phyloP scores from a whole-genome alignment of 2,797 vertebrate genomes.

The Urocyon cinereoargenteus region DNA sequence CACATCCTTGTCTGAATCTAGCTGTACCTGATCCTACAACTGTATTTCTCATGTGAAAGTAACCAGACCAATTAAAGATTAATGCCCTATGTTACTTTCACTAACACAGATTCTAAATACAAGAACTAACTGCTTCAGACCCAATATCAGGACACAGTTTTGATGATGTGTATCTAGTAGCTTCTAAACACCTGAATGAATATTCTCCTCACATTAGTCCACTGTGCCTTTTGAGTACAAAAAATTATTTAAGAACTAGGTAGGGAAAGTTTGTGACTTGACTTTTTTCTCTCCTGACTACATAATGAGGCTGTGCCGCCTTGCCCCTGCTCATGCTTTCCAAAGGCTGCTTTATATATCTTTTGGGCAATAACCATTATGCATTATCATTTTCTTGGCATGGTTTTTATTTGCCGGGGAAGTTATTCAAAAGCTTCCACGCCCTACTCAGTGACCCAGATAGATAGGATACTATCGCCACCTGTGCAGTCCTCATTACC shows the following conservation, averaged over 20 bases:
- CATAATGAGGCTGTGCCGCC: background rate
- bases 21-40: background rate
- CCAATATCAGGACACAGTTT: background rate
- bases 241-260: background rate
- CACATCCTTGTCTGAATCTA: background rate
- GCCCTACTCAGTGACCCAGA: background rate
- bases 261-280: background rate
- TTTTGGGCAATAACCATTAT: background rate
- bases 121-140: background rate
- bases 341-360: background rate
- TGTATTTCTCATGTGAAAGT: background rate
- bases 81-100: background rate
- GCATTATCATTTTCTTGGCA: slow-evolving; percentile 47
- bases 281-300: background rate
- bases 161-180: background rate
- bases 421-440: slow-evolving; percentile 32
- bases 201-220: background rate
- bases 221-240: background rate
- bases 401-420: background rate
- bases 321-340: background rate
- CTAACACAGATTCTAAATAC: background rate
- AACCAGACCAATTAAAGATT: background rate
- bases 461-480: background rate
- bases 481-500: background rate
- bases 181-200: background rate